Percentiles rank a stretch among this genome's conserved stretches.
Evolutionary conservation across 2,113 vertebrate genomes (phyloP).

Genomic region (Amphiprion percula): DNA sequence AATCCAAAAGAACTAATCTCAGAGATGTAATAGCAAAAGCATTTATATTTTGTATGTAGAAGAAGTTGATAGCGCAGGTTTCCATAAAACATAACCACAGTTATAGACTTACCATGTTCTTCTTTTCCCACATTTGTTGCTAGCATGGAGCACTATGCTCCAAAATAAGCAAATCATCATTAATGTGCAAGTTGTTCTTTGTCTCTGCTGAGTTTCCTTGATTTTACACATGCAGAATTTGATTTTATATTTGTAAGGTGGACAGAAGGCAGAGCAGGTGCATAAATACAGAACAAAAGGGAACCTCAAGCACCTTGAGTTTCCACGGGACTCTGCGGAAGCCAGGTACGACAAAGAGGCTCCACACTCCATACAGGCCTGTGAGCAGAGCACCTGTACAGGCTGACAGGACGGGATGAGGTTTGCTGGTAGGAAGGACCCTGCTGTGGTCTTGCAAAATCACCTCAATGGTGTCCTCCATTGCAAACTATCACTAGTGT

Average conservation of each 20-base stretch:
- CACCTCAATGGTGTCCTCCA: conserved; percentile 84
- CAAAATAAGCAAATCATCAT: conserved; percentile 61
- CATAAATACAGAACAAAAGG: not conserved
- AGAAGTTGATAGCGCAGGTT: not conserved
- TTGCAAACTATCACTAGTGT: conserved; percentile 30
- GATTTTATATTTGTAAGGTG: not conserved
- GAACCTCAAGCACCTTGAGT: conserved; percentile 74
- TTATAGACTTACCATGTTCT: conserved; percentile 49
- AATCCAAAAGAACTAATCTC: not conserved
- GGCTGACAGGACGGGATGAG: conserved; percentile 61
- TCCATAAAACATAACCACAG: not conserved
- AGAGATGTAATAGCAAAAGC: not conserved
- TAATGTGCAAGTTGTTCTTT: conserved; percentile 52
- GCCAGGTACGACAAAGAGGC: conserved; percentile 80
- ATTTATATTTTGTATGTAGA: not conserved
- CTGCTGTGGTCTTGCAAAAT: conserved; percentile 74
- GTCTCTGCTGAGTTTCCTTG: not conserved
- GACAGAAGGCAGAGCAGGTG: not conserved
- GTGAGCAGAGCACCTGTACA: conserved; percentile 66
- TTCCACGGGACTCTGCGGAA: conserved; percentile 78
- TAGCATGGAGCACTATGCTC: conserved; percentile 34
- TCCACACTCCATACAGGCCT: conserved; percentile 82
- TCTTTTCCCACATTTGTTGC: conserved; percentile 49
- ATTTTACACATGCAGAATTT: conserved; percentile 27
- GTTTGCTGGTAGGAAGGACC: conserved; percentile 21